phyloP scores from a whole-genome alignment of 2,797 vertebrate species.

The Dicrostonyx torquatus region DNA sequence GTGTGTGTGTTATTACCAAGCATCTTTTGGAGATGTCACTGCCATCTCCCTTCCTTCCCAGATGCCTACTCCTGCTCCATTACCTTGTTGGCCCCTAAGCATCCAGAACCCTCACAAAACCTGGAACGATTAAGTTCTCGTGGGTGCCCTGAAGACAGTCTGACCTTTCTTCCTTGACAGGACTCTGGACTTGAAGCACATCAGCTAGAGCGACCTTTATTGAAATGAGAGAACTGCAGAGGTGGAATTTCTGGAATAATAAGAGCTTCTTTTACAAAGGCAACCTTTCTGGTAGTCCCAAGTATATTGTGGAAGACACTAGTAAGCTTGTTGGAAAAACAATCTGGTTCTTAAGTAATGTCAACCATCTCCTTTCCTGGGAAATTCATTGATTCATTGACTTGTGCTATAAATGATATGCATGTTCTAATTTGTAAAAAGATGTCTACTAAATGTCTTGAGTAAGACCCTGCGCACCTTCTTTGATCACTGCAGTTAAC shows the following conservation, averaged over 20 bases:
- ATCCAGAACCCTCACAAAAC: neutral
- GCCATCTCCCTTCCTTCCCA: neutral
- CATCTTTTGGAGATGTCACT: neutral
- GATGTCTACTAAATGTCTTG: slow-evolving; percentile 18
- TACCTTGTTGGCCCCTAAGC: neutral
- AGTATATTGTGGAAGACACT: neutral
- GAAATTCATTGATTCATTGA: neutral
- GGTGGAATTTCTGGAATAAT: neutral
- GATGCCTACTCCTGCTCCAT: neutral
- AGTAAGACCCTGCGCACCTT: slow-evolving; percentile 6
- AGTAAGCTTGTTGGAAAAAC: neutral
- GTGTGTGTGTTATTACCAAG: neutral
- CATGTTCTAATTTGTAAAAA: neutral
- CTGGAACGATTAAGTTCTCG: neutral
- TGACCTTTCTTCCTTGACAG: neutral
- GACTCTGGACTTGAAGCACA: neutral
- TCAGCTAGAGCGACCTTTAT: neutral
- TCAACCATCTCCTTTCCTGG: neutral
- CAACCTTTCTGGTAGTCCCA: neutral
- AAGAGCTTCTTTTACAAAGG: neutral
- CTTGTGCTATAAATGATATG: neutral
- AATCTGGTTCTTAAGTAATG: neutral
- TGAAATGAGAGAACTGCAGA: neutral
- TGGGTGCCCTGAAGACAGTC: neutral
- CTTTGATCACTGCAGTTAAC: slow-evolving; percentile 66